A percentile compares a stretch with the other conserved stretches of the same genome.
Evolutionary conservation across 1,140 invertebrate species (phyloP).

Genomic region (Leptopilina clavipes): DNA sequence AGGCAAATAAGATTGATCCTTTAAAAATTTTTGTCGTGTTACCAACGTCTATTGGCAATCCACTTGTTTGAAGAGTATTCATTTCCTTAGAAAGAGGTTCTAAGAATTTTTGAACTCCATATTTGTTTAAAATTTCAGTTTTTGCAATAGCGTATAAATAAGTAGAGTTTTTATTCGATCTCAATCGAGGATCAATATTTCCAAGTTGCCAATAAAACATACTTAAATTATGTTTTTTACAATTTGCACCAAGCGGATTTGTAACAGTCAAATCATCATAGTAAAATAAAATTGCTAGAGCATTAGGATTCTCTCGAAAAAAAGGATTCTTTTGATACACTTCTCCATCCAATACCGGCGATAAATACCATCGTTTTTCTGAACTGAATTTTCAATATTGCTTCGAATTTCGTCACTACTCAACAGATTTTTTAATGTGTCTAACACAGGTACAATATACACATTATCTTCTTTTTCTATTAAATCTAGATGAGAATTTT

Average conservation of each 20-base stretch:
- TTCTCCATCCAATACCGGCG: neutral
- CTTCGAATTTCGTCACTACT: neutral
- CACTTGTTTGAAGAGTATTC: slow-evolving; percentile 39
- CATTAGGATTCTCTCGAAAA: neutral
- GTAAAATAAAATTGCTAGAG: neutral
- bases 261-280: neutral
- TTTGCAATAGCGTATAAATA: slow-evolving; percentile 38
- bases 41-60: slow-evolving; percentile 15
- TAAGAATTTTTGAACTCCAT: neutral
- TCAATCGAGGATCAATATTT: slow-evolving; percentile 40
- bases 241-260: neutral
- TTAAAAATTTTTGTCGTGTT: slow-evolving; percentile 41
- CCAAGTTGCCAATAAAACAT: neutral
- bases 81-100: slow-evolving; percentile 27
- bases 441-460: neutral
- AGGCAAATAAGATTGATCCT: slow-evolving; percentile 53
- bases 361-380: neutral
- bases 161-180: slow-evolving; percentile 26
- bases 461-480: neutral
- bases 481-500: neutral
- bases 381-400: neutral
- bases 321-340: neutral
- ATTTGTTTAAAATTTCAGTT: neutral
- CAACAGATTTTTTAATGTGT: neutral
- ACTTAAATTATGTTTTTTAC: neutral